Percentiles rank a stretch among this genome's conserved stretches.
These are phyloP conservation scores for Leptinotarsa lineolata DNA, from an alignment of 1,140 invertebrate species.

Conservation along the genomic window DNA sequence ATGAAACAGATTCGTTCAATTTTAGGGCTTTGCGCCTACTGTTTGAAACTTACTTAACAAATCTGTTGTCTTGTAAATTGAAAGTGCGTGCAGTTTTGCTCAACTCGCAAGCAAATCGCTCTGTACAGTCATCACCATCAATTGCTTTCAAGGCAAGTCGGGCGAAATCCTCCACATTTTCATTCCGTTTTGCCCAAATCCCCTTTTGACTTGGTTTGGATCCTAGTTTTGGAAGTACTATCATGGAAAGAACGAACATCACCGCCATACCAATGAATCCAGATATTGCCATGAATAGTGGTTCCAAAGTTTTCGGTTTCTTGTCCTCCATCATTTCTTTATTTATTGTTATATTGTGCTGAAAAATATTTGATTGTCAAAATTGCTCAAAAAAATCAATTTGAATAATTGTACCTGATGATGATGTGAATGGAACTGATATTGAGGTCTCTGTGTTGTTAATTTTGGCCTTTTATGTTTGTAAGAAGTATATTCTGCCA, in stretches of 20 bases:
- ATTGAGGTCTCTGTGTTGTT: constrained; percentile 42
- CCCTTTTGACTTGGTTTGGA: constrained; percentile 36
- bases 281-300: constrained; percentile 58
- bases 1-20: no score
- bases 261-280: constrained; percentile 59
- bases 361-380: constrained; percentile 29
- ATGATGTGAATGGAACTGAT: constrained; percentile 52
- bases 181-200: constrained; percentile 37
- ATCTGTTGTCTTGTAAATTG: constrained; percentile 51
- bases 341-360: constrained; percentile 53
- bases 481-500: background rate
- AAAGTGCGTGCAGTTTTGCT: constrained; percentile 50
- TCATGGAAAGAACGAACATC: constrained; percentile 55
- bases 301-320: constrained; percentile 52
- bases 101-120: constrained; percentile 52
- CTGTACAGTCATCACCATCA: constrained; percentile 51
- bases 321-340: constrained; percentile 31
- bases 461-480: background rate
- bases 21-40: background rate
- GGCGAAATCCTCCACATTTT: constrained; percentile 43
- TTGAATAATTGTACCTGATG: constrained; percentile 48
- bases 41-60: constrained; percentile 48
- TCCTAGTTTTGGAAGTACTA: constrained; percentile 57
- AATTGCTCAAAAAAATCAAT: background rate
- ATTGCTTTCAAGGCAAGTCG: constrained; percentile 49